Base-by-base conservation (phyloP, 2,113 vertebrate species). In the Pycnonotus jocosus region DNA sequence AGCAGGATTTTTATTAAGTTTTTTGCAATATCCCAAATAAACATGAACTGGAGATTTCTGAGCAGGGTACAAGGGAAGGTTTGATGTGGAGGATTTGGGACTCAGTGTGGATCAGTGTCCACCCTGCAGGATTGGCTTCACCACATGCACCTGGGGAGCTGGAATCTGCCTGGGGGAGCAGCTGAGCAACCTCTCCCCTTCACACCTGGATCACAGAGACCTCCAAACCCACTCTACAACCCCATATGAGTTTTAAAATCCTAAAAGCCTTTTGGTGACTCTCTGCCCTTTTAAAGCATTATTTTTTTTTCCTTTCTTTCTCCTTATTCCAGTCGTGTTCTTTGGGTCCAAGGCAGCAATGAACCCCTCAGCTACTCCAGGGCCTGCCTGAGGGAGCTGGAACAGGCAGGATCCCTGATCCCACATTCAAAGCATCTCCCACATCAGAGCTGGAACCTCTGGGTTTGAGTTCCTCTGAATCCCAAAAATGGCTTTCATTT, bases 41-140 rank as follows among this genome's bases (percentile, higher is more conserved):
- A 30, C 2, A 9, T 3, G 45, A 27, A 40, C 3, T 1, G 35
- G 65, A 53, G 57, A 8, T 78, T 69, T 66, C 66, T 45, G 83
- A 83, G 83, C 51, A 40, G 42, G 1, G 0, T 9, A 4, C 21
- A 12, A 30, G 42, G 58, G 47, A 23, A 70, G 60, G 44, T 38
- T 44, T 71, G 45, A 45, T 57, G 42, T 7, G 9, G 16, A 24
- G 27, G 44, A 9, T 42, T 10, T 51, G 44, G 4, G 11, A 13
- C 27, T 40, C 31, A 2, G 4, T 5, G 15, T 16, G 31, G 53
- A 21, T 30, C 45, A 4, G 14, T 15, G 31, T 21, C 33, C 23
- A 21, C 11, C 69, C 23, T 0, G 0, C 4, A 10, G 24, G 22
- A n/a, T 58, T 40, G 0, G 0, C 24, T 61, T 18, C 40, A 33